These are phyloP conservation scores for Plecotus auritus DNA, from an alignment of 2,113 vertebrate species.

Conservation along the genomic window DNA sequence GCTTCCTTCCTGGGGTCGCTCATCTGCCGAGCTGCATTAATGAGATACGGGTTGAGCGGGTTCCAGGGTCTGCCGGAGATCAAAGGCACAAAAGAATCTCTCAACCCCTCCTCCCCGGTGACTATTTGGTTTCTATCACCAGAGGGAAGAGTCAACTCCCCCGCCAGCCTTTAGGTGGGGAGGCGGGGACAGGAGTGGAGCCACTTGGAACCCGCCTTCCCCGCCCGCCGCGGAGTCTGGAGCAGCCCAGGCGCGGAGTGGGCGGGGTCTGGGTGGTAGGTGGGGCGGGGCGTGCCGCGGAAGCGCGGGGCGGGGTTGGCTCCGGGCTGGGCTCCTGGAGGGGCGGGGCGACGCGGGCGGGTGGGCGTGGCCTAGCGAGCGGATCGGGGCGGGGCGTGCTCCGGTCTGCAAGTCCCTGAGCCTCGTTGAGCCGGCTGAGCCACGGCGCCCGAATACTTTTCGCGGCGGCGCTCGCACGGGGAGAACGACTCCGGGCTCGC, in stretches of 20 bases:
- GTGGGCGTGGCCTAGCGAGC: not conserved
- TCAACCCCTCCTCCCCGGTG: not conserved
- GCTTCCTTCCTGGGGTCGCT: not conserved
- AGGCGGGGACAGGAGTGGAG: accelerated
- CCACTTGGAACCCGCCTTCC: accelerated
- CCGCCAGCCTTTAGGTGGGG: not conserved
- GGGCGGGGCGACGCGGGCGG: not conserved
- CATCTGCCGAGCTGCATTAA: not conserved
- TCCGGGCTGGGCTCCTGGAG: not conserved
- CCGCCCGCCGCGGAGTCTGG: accelerated
- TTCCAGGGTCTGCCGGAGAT: not conserved
- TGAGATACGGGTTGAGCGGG: not conserved
- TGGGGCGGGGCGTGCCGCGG: not conserved
- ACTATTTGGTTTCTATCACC: not conserved
- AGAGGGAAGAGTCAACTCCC: not conserved
- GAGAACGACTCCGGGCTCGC: not conserved
- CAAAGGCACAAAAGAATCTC: not conserved
- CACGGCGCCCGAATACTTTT: not conserved
- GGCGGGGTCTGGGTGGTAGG: not conserved
- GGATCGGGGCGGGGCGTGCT: not conserved
- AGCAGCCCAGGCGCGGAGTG: accelerated
- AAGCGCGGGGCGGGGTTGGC: not conserved
- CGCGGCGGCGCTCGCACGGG: not conserved
- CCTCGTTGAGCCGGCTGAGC: not conserved
- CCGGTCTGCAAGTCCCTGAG: not conserved